Base-by-base conservation (phyloP, 2,888 invertebrate genomes). In the Plutella xylostella region DNA sequence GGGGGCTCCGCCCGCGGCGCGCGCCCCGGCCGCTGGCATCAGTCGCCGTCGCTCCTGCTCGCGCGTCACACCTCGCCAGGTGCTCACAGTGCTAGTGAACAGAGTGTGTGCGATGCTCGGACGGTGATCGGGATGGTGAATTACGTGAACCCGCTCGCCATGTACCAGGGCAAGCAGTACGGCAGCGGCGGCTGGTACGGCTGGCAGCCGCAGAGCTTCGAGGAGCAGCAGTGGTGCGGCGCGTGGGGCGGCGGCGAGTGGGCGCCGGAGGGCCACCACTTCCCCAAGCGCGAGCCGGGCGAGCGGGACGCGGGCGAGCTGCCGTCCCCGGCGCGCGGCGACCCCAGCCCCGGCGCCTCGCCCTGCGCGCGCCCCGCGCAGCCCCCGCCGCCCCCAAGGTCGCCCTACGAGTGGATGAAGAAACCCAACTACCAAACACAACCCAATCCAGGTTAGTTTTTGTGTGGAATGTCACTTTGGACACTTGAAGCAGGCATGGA, bases 371-470 rank as follows among this genome's bases (percentile, higher is more conserved):
- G 78, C 65, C 70, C 79, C 51, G 65, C 80, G 56, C 68, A 85
- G 67, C 69, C 90, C 60, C 90, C 93, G 37, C 86, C 89, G 31
- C 91, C 92, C 21, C 88, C 90, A 17, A 88, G 93, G 35, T 92
- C 92, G 53, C 93, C 94, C 0, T 96, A 89, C 69, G 94, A 94
- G 59, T 96, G 96, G 96, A 95, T 96, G 90, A 95, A 93, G 73
- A 94, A 93, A 70, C 91, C 92, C 0, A 89, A 92, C 43, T 94
- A 94, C 72, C 92, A 93, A 63, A 89, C 87, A 52, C 93, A 93
- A 64, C 92, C 92, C 2, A 93, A 91, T 73, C 93, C 94, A 78
- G 94, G 94, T 94, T 72, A 72, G 79, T 70, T 48, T 48, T 7
- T 33, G 17, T 15, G 33, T 33, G 17, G 33, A 17, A n/a, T n/a